Conservation (phyloP, 2,797 vertebrate species). For the Toxotes lorentzi region DNA sequence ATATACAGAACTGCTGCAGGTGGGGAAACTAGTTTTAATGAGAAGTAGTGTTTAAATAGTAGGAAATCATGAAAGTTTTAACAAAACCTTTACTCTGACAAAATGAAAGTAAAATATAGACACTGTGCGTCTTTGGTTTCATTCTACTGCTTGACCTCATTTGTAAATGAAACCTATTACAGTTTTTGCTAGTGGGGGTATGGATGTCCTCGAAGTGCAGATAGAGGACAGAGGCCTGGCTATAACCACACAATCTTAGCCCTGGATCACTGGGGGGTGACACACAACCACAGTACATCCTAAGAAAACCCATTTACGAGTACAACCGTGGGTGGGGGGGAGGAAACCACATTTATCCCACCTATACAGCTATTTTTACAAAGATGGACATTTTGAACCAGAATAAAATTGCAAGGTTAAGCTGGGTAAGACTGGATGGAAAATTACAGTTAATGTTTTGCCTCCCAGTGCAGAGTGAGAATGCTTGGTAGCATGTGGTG, state of each 20-base stretch:
- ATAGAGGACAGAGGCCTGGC: constrained; percentile 53
- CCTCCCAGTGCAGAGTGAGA: constrained; percentile 31
- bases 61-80: constrained; percentile 44
- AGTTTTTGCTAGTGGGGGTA: constrained; percentile 35
- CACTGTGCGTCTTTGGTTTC: constrained; percentile 36
- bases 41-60: constrained; percentile 49
- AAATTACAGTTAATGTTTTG: constrained; percentile 61
- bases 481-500: constrained; percentile 27
- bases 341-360: constrained; percentile 56
- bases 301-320: constrained; percentile 24
- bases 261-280: constrained; percentile 20
- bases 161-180: constrained; percentile 55
- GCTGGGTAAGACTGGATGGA: constrained; percentile 62
- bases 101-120: constrained; percentile 54
- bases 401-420: constrained; percentile 61
- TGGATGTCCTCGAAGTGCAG: constrained; percentile 61
- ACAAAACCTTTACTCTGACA: constrained; percentile 41
- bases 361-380: constrained; percentile 53
- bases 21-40: constrained; percentile 69
- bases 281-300: constrained; percentile 21
- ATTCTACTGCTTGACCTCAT: constrained; percentile 37
- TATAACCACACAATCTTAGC: constrained; percentile 15
- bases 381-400: constrained; percentile 59
- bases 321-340: constrained; percentile 32
- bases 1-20: constrained; percentile 61